Evolutionary conservation across 2,888 invertebrate species (phyloP), one percentile per base, ranked within the genome.

Genomic region (Phragmatobia fuliginosa): DNA sequence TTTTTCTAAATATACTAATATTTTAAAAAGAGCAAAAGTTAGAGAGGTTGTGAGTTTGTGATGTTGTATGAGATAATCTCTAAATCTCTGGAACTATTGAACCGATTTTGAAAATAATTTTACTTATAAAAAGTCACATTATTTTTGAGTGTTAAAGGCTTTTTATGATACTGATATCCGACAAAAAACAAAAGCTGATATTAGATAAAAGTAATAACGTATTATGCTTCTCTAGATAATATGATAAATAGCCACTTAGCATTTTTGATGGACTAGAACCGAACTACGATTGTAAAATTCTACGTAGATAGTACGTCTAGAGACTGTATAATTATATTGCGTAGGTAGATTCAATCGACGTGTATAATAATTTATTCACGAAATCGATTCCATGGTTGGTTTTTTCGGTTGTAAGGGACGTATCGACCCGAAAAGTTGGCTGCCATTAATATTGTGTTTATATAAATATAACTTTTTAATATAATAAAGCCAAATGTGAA

Each of bases 301-400:
- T 8, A 41, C 21, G 16, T 38, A 21, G 61, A 73, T 68, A 65
- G 69, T 59, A 66, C 60, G 36, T 49, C 62, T 76, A 71, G 45
- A 66, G 63, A 70, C 65, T 52, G 61, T 59, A 72, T 72, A 73
- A 80, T 73, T 70, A 74, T 70, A 74, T 74, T 77, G 70, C 77
- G 79, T 74, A 73, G 73, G 82, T 81, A 76, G 73, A 78, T 75
- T 72, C 66, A 73, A 77, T 78, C 80, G 80, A 73, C 74, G 66
- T 70, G 56, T 67, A 73, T 83, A 88, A 89, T 90, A 86, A 89
- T 87, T 88, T 83, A 90, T 89, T 87, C 86, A 86, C 59, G 71
- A 70, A 83, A 88, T 90, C 85, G 88, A 88, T 87, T 83, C 72
- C 58, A 68, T 83, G 68, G 81, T 72, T 73, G 77, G 72, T 78